Evolutionary conservation across 1,140 invertebrate species (phyloP).

Genomic region (Platorchestia sp.): DNA sequence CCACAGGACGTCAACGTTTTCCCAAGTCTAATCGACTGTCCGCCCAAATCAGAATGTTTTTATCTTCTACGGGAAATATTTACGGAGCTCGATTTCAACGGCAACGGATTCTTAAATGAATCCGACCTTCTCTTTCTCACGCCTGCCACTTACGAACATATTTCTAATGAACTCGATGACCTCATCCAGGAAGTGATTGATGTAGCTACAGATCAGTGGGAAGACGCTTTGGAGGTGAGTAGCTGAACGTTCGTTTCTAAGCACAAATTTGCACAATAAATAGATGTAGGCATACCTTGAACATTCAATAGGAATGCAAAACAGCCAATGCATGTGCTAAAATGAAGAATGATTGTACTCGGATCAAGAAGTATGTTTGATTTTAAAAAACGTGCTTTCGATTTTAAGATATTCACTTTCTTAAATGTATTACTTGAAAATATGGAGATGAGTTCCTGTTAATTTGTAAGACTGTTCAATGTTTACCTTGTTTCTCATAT

Average conservation of each 20-base stretch:
- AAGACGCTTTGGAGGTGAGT: not conserved
- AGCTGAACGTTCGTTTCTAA: not conserved
- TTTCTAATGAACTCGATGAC: constrained; percentile 11
- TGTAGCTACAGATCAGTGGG: constrained; percentile 19
- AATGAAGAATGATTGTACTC: not conserved
- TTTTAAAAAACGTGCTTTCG: not conserved
- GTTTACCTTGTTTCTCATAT: not conserved
- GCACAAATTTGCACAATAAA: not conserved
- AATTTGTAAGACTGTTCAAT: not conserved
- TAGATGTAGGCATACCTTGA: not conserved
- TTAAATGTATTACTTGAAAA: not conserved
- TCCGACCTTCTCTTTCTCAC: not conserved
- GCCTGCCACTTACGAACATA: not conserved
- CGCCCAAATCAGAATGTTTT: constrained; percentile 11
- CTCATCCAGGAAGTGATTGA: constrained; percentile 43
- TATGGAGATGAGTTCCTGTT: not conserved
- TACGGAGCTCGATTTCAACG: not conserved
- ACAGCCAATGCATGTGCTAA: not conserved
- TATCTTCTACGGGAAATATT: not conserved
- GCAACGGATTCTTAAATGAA: not conserved
- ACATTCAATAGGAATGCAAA: not conserved
- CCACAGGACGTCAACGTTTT: constrained; percentile 17
- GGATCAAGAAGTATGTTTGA: not conserved
- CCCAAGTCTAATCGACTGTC: constrained; percentile 26
- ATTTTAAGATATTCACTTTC: not conserved